Conservation (phyloP, 2,113 vertebrate genomes). For the Riparia riparia region DNA sequence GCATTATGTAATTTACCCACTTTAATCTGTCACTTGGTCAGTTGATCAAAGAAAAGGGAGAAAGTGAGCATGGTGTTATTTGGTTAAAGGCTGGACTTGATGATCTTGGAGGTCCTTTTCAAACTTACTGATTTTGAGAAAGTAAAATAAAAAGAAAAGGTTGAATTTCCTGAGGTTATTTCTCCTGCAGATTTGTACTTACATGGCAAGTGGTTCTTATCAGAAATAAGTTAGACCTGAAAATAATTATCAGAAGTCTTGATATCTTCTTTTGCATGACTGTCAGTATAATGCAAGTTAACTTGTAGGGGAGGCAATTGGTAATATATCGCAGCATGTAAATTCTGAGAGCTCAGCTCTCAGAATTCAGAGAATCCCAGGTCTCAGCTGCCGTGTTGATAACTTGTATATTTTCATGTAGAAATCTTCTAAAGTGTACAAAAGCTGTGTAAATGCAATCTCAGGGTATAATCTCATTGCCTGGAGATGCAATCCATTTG, state of each 20-base stretch:
- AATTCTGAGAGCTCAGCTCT: neutral
- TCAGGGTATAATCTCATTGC: neutral
- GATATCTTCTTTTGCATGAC: neutral
- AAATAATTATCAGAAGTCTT: neutral
- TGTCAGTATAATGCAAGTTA: neutral
- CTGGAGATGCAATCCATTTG: neutral
- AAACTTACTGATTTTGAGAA: neutral
- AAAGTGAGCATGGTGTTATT: neutral
- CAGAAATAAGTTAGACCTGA: neutral
- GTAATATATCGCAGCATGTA: neutral
- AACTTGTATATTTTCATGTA: neutral
- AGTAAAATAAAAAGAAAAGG: neutral
- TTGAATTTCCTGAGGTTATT: neutral
- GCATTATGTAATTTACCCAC: neutral
- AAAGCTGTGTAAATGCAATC: neutral
- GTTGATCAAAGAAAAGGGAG: neutral
- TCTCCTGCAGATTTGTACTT: neutral
- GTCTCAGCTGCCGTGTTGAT: neutral
- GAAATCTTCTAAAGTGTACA: neutral
- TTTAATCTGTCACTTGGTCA: neutral
- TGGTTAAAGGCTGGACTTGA: neutral
- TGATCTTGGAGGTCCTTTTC: neutral
- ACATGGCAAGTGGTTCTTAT: neutral
- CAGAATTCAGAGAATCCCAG: too few relatives aligned
- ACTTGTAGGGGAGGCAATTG: neutral